These are phyloP conservation scores for Dipodomys stephensi DNA, from an alignment of 2,113 vertebrate genomes.

Conservation along the genomic window DNA sequence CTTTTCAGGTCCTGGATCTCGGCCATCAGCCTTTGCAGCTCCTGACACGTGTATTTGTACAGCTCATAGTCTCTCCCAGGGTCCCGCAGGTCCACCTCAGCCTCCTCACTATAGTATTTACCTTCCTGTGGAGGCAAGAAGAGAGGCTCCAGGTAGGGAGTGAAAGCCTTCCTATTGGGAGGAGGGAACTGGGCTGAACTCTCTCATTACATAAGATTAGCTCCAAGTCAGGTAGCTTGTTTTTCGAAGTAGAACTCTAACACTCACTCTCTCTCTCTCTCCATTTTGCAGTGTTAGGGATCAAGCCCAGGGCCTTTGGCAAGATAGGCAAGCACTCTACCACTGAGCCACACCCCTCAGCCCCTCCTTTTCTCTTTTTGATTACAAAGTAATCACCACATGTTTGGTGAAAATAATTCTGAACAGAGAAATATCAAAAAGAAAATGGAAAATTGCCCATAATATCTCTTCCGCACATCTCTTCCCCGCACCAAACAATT, in stretches of 20 bases:
- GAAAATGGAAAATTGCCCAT: slow-evolving; percentile 42
- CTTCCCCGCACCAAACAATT: not conserved
- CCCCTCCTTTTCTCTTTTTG: not conserved
- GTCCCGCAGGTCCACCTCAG: slow-evolving; percentile 93
- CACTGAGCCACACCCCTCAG: too few species aligned
- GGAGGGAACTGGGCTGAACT: not conserved
- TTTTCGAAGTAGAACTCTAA: slow-evolving; percentile 28
- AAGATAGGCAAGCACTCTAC: too few species aligned
- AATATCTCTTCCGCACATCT: not conserved
- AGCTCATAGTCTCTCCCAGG: slow-evolving; percentile 93
- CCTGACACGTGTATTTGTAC: slow-evolving; percentile 95
- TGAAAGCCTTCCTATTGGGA: not conserved
- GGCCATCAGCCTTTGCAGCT: slow-evolving; percentile 93
- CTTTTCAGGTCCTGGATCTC: slow-evolving; percentile 98
- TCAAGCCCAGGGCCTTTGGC: too few species aligned
- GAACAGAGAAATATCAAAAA: not conserved
- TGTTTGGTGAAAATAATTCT: slow-evolving; percentile 7
- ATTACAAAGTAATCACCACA: slow-evolving; percentile 1
- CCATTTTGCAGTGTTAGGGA: too few species aligned
- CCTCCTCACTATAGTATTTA: slow-evolving; percentile 94
- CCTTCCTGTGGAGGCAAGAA: slow-evolving; percentile 87
- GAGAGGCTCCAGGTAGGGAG: not conserved
- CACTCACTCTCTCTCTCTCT: too few species aligned
- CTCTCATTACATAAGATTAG: not conserved
- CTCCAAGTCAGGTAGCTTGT: not conserved